These are phyloP conservation scores for Melangyna quadrimaculata DNA, from an alignment of 2,888 invertebrate species.

Conservation along the genomic window DNA sequence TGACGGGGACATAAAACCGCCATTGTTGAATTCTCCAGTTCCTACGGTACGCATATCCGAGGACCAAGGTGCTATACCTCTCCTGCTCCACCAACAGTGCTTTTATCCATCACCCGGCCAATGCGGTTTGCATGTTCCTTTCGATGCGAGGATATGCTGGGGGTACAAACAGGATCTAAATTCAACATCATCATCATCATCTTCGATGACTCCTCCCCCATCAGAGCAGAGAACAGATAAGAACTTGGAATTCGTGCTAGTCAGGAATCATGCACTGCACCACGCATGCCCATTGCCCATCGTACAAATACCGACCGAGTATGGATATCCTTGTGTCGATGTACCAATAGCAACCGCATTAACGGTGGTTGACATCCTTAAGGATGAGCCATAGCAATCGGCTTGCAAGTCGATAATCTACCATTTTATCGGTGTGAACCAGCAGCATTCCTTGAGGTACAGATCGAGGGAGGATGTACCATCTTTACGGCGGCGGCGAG, in stretches of 20 bases:
- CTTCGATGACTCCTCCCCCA: slow-evolving; percentile 75
- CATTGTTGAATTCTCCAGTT: slow-evolving; percentile 78
- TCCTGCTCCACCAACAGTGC: slow-evolving; percentile 39
- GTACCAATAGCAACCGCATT: slow-evolving; percentile 70
- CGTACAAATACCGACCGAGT: slow-evolving; percentile 12
- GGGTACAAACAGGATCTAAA: slow-evolving; percentile 58
- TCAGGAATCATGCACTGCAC: slow-evolving; percentile 40
- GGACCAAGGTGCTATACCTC: slow-evolving; percentile 63
- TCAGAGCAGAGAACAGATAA: slow-evolving; percentile 69
- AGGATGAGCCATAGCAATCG: slow-evolving; percentile 68
- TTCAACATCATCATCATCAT: slow-evolving; percentile 65
- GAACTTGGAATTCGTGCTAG: slow-evolving; percentile 59
- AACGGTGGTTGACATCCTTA: slow-evolving; percentile 70
- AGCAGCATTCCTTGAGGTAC: slow-evolving; percentile 51
- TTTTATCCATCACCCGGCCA: slow-evolving; percentile 40
- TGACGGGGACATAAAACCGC: slow-evolving; percentile 77
- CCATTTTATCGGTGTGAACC: slow-evolving; percentile 59
- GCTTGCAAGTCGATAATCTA: slow-evolving; percentile 67
- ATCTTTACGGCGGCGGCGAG: slow-evolving; percentile 40
- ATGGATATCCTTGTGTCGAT: slow-evolving; percentile 46
- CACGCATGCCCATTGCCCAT: slow-evolving; percentile 55
- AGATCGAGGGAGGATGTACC: slow-evolving; percentile 67
- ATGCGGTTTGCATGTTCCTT: slow-evolving; percentile 57
- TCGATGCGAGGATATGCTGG: slow-evolving; percentile 43
- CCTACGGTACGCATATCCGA: slow-evolving; percentile 73